These are phyloP conservation scores for Pluvialis apricaria DNA, from an alignment of 2,113 vertebrate species.

Conservation along the genomic window DNA sequence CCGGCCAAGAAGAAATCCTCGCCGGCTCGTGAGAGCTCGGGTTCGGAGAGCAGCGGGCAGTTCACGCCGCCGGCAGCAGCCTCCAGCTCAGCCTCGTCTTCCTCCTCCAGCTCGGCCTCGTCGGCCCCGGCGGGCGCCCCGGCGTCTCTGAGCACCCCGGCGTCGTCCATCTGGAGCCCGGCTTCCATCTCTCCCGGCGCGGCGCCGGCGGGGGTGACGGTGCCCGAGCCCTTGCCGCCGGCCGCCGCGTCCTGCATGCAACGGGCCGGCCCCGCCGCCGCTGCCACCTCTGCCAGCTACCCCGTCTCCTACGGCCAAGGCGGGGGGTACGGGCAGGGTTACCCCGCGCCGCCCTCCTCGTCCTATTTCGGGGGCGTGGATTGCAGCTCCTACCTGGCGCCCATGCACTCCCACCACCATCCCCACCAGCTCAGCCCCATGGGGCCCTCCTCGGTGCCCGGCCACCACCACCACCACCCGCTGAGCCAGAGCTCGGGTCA, in stretches of 20 bases:
- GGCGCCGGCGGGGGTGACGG: slow-evolving; percentile 77
- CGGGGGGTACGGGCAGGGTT: slow-evolving; percentile 89
- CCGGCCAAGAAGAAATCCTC: slow-evolving; percentile 96
- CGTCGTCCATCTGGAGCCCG: slow-evolving; percentile 96
- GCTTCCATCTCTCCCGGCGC: slow-evolving; percentile 93
- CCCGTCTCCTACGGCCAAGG: slow-evolving; percentile 94
- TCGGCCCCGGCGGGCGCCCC: slow-evolving; percentile 73
- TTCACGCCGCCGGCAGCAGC: slow-evolving; percentile 93
- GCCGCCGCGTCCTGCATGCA: slow-evolving; percentile 94
- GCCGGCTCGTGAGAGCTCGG: slow-evolving; percentile 92
- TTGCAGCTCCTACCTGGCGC: slow-evolving; percentile 92
- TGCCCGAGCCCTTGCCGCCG: slow-evolving; percentile 82
- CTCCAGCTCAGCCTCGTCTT: slow-evolving; percentile 90
- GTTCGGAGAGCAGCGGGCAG: slow-evolving; percentile 95
- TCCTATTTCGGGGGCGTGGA: slow-evolving; percentile 96
- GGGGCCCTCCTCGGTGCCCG: slow-evolving; percentile 89
- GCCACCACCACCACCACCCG: slow-evolving; percentile 76
- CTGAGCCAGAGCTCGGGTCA: slow-evolving; percentile 89
- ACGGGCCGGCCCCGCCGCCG: slow-evolving; percentile 74
- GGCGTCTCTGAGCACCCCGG: slow-evolving; percentile 84
- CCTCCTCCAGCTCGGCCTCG: slow-evolving; percentile 87
- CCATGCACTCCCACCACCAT: slow-evolving; percentile 95
- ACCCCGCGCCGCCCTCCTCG: slow-evolving; percentile 84
- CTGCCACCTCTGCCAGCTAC: slow-evolving; percentile 81
- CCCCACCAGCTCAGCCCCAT: slow-evolving; percentile 97